Base-by-base conservation (phyloP, 1,140 invertebrate species). In the Pseudobourletiella spinata region DNA sequence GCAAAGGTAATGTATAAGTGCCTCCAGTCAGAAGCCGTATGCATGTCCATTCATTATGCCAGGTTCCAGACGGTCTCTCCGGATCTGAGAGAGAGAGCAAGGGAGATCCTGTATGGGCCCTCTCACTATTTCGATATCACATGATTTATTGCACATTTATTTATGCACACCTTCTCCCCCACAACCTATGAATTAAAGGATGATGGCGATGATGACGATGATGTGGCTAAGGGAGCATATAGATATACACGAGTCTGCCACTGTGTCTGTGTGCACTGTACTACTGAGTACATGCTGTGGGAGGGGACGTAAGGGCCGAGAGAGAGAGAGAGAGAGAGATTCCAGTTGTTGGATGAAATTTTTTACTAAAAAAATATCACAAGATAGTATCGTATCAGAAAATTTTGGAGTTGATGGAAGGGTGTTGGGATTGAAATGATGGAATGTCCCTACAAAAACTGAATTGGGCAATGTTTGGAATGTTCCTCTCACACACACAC, bases 401-500 rank as follows among this genome's bases (percentile, higher is more conserved):
- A 48, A 48, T 48, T 14, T 48, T 11, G 44, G 22, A 16, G 4
- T 24, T 62, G 60, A 62, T 62, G 60, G 60, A 62, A 44, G 54
- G 56, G 55, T 42, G 61, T 63, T 63, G 29, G 54, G 56, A 63
- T 52, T 44, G 46, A 63, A 63, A 63, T 57, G 44, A 58, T 51
- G 56, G 48, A 57, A 57, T 57, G 56, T 56, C 16, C 29, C 26
- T n/a, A 57, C 48, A 62, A 62, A 62, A 62, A 62, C 35, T 44
- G 52, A 62, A 55, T 55, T 48, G 50, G 59, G 39, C 50, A 46
- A 52, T 62, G 43, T 62, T 62, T 62, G 60, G 60, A 62, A 62
- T 62, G 46, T 57, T 48, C 57, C 54, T 44, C 6, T 46, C 6
- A 20, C 24, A 8, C 24, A 8, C 43, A 46, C 43, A 4, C 35